These are phyloP conservation scores for Ormyrus labotus DNA, from an alignment of 2,888 invertebrate genomes.

Conservation along the genomic window DNA sequence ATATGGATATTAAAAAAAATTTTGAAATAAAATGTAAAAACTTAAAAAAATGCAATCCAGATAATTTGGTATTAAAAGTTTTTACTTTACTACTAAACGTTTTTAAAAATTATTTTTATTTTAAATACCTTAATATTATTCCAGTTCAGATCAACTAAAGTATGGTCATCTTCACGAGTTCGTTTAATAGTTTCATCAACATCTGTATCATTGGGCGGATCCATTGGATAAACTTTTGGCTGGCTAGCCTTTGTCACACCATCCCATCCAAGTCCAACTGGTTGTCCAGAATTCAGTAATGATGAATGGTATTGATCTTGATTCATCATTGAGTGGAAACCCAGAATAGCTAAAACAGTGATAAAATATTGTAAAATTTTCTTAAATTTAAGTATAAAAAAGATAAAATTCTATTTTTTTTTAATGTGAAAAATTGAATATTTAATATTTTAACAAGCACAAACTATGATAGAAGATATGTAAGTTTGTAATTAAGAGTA, in stretches of 20 bases:
- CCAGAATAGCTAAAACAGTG: constrained; percentile 89
- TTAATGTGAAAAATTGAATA: no score
- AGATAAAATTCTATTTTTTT: no score
- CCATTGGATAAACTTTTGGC: constrained; percentile 93
- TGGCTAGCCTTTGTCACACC: constrained; percentile 96
- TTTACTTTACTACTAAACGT: not conserved
- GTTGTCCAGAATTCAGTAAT: constrained; percentile 92
- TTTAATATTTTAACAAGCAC: no score
- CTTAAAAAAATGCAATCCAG: no score
- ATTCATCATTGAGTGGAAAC: constrained; percentile 99
- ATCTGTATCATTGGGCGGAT: constrained; percentile 98
- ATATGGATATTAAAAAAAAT: constrained; percentile 13
- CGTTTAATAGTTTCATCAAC: constrained; percentile 94
- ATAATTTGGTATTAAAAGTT: not conserved
- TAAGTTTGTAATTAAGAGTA: no score
- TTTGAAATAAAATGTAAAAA: not conserved
- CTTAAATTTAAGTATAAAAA: no score
- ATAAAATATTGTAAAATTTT: constrained; percentile 6
- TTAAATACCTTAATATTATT: constrained; percentile 96
- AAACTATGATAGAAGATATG: no score
- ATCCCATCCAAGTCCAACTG: constrained; percentile 93
- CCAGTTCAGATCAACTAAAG: constrained; percentile 95
- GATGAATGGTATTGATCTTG: constrained; percentile 99
- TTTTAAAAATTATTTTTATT: not conserved
- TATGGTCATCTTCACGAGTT: constrained; percentile 92